Conservation (phyloP, 2,797 vertebrate species). For the Platyrinchus mystaceus region DNA sequence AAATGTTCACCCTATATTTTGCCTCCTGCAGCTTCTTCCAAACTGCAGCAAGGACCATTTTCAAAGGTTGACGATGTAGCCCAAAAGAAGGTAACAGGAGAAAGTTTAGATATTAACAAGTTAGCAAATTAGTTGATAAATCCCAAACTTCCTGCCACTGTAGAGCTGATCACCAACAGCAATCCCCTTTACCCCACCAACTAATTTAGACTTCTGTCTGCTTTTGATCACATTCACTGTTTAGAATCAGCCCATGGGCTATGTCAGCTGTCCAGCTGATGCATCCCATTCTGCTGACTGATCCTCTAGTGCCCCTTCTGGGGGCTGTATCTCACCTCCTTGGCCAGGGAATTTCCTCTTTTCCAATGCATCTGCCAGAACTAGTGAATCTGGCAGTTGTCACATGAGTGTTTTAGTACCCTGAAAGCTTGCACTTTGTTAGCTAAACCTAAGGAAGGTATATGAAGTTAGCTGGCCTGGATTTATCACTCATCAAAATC, state of each 20-base stretch:
- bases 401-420: background rate
- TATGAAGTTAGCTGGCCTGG: background rate
- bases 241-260: background rate
- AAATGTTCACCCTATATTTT: background rate
- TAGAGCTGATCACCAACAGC: background rate
- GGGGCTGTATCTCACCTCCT: background rate
- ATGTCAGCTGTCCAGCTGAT: background rate
- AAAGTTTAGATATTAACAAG: background rate
- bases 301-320: background rate
- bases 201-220: background rate
- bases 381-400: background rate
- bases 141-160: background rate
- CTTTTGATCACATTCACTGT: background rate
- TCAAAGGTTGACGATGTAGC: background rate
- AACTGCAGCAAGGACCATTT: background rate
- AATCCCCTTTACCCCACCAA: background rate
- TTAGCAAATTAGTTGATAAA: background rate
- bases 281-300: fast-evolving
- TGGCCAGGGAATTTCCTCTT: background rate
- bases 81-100: background rate
- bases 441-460: background rate
- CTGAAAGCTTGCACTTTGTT: background rate
- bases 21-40: background rate
- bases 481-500: background rate
- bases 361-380: background rate